Percentiles rank a stretch among this genome's conserved stretches.
Conservation (phyloP, 2,888 invertebrate species). For the Chymomyza amoena region DNA sequence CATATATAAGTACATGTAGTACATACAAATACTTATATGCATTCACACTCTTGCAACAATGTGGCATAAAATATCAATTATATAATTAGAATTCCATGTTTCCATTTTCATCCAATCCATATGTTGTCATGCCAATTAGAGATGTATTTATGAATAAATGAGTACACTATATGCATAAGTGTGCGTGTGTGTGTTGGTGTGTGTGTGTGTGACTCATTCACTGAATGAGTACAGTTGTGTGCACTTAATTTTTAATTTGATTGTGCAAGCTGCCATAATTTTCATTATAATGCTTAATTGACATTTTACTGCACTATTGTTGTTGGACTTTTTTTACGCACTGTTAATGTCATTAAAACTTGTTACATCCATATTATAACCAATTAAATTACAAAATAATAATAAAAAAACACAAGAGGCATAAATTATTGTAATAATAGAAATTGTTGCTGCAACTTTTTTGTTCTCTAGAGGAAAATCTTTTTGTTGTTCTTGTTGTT, state of each 20-base stretch:
- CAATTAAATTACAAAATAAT: slow-evolving; percentile 66
- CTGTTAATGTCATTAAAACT: slow-evolving; percentile 56
- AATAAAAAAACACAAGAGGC: slow-evolving; percentile 15
- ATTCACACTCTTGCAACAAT: slow-evolving; percentile 31
- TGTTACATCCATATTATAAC: slow-evolving; percentile 49
- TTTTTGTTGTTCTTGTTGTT: neutral
- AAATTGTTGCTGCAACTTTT: neutral
- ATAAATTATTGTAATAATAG: slow-evolving; percentile 51
- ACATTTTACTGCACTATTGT: slow-evolving; percentile 15
- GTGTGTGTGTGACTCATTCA: neutral
- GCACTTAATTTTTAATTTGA: slow-evolving; percentile 39
- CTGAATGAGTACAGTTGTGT: neutral
- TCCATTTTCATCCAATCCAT: too few relatives aligned
- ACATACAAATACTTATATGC: slow-evolving; percentile 3
- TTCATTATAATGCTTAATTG: slow-evolving; percentile 17
- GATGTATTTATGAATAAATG: neutral
- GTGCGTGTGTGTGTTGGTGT: neutral
- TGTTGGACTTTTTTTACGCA: slow-evolving; percentile 7
- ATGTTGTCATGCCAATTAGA: neutral
- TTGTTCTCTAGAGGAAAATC: neutral
- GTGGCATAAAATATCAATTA: slow-evolving; percentile 40
- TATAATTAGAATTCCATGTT: slow-evolving; percentile 31
- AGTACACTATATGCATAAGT: neutral
- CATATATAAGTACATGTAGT: too few relatives aligned
- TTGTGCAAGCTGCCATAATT: slow-evolving; percentile 25